Evolutionary conservation across 2,888 invertebrate genomes (phyloP).

Genomic region (Acrobasis suavella): DNA sequence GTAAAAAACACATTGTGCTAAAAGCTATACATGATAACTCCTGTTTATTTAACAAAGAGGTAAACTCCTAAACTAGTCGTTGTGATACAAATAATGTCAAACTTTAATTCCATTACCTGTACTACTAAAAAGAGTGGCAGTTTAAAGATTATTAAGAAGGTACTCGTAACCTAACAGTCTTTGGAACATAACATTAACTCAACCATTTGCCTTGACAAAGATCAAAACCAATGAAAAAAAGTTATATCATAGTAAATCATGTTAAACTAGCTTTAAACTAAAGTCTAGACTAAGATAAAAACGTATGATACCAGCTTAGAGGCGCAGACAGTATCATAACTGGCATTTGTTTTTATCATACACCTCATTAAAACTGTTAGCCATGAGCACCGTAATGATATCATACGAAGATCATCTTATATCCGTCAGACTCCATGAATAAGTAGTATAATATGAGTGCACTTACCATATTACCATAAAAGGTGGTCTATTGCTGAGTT

Average conservation of each 20-base stretch:
- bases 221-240: too few relatives aligned
- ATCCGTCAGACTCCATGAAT: background rate
- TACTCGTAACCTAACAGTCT: too few relatives aligned
- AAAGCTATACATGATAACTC: too few relatives aligned
- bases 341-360: slow-evolving; percentile 18
- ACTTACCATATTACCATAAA: background rate
- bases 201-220: too few relatives aligned
- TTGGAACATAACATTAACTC: too few relatives aligned
- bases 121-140: too few relatives aligned
- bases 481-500: background rate
- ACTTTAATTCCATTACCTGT: too few relatives aligned
- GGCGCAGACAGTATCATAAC: slow-evolving; percentile 10
- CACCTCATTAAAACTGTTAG: slow-evolving; percentile 12
- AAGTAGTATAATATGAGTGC: background rate
- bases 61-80: too few relatives aligned
- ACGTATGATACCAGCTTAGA: slow-evolving; percentile 5
- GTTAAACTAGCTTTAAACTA: background rate
- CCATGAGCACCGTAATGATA: slow-evolving; percentile 9
- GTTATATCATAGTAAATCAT: background rate
- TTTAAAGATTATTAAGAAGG: too few relatives aligned
- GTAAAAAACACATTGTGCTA: too few relatives aligned
- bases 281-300: background rate
- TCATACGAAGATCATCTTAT: slow-evolving; percentile 14
- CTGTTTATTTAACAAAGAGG: too few relatives aligned
- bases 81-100: too few relatives aligned